Evolutionary conservation across 2,888 invertebrate genomes (phyloP).

Genomic region (Erebia palarica): DNA sequence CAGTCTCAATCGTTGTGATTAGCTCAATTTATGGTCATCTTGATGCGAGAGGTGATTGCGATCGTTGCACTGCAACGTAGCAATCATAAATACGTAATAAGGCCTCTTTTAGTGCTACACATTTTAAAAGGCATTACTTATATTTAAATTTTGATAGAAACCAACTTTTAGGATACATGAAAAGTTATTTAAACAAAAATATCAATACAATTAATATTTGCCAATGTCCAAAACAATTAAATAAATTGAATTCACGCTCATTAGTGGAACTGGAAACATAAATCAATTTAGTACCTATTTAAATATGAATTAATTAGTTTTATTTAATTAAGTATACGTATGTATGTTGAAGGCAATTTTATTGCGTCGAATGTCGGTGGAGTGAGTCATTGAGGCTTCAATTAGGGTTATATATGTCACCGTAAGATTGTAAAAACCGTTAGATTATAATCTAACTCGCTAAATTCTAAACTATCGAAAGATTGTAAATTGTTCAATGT

Average conservation of each 20-base stretch:
- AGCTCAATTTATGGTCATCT: background rate
- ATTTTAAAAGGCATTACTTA: too few relatives aligned
- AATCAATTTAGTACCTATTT: conserved; percentile 14
- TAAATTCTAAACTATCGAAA: too few relatives aligned
- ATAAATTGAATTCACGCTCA: conserved; percentile 8
- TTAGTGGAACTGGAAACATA: conserved; percentile 8
- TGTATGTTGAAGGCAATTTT: background rate
- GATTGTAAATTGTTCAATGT: too few relatives aligned
- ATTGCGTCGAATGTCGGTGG: background rate
- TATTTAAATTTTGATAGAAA: too few relatives aligned
- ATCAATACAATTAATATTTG: background rate
- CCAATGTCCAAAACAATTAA: conserved; percentile 13
- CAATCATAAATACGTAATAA: background rate
- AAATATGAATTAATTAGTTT: conserved; percentile 11
- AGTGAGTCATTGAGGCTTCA: background rate
- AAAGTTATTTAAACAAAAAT: too few relatives aligned
- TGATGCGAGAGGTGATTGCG: background rate
- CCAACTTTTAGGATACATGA: too few relatives aligned
- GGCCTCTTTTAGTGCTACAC: too few relatives aligned
- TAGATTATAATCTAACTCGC: too few relatives aligned
- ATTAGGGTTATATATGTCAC: too few relatives aligned
- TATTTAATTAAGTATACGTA: background rate
- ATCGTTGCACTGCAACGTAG: too few relatives aligned
- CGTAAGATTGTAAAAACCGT: too few relatives aligned
- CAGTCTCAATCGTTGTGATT: background rate